Base-by-base conservation (phyloP, 1,140 invertebrate genomes). In the Drosophila trapezifrons region DNA sequence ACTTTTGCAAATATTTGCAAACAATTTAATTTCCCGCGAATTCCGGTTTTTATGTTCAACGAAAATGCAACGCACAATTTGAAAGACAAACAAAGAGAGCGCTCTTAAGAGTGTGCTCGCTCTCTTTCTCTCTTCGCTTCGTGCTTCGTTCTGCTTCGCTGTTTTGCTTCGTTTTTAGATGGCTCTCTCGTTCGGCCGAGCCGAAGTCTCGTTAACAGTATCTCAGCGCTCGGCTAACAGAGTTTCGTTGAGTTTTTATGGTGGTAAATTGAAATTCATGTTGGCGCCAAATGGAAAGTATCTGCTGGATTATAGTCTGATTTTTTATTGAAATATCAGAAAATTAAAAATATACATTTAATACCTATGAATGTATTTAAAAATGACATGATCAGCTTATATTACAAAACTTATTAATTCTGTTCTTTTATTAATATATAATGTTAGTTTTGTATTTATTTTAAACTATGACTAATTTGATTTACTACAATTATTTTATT, bases 211-310 rank as follows among this genome's bases (percentile, higher is more conserved):
- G 35, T 64, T 63, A 47, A 63, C 35, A 63, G 43, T 32, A 38
- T 38, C 32, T 32, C 25, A 20, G 7, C 17, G 25, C 20, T 17
- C 12, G 12, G 12, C 2, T 52, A 52, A 66, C 60, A 69, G 27
- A 27, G 35, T 15, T 69, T 69, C 60, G 60, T 69, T 37, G n/a
- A 65, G 57, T 65, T 37, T 65, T 65, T 45, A 65, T 60, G 42
- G 29, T 60, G 40, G 22, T 35, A n/a, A 43, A 35, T 17, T 25
- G 1, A 29, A 29, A 42, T 32, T 13, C 17, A 13, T 58, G 27
- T 60, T 64, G 62, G 62, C 62, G 55, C 38, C 56, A 51, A 49
- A 25, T n/a, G n/a, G 18, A 2, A 32, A 6, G 2, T 43, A 5
- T 20, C 12, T 7, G 10, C 32, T 0, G 32, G 32, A 35, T 35